Conservation (phyloP, 1,140 invertebrate species). For the Sipha flava region DNA sequence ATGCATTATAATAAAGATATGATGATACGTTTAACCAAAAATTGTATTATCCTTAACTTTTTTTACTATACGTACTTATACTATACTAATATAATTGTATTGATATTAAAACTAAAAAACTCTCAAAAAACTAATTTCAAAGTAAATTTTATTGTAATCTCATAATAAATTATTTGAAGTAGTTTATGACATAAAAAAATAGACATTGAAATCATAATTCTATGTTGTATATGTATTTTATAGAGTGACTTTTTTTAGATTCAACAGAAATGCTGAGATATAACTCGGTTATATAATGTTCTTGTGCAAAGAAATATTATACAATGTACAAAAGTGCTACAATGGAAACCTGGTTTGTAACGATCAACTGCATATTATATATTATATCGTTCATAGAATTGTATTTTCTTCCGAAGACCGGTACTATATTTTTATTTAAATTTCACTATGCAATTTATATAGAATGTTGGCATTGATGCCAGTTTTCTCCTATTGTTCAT, state of each 20-base stretch:
- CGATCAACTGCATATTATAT: not conserved
- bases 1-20: too few relatives aligned
- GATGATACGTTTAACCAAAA: too few relatives aligned
- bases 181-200: too few relatives aligned
- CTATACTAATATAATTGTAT: too few relatives aligned
- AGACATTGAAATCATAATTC: too few relatives aligned
- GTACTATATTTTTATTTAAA: constrained; percentile 18
- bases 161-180: too few relatives aligned
- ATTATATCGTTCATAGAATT: not conserved
- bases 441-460: not conserved
- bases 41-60: too few relatives aligned
- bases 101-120: too few relatives aligned
- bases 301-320: not conserved
- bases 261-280: not conserved
- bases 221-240: too few relatives aligned
- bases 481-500: not conserved
- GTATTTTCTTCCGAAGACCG: constrained; percentile 4
- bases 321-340: not conserved
- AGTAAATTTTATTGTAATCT: too few relatives aligned
- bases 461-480: not conserved
- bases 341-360: not conserved
- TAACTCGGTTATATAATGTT: not conserved
- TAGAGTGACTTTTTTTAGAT: not conserved
- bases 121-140: too few relatives aligned
- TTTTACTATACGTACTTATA: too few relatives aligned